phyloP scores from a whole-genome alignment of 2,113 vertebrate species.

The Lophura nycthemera region DNA sequence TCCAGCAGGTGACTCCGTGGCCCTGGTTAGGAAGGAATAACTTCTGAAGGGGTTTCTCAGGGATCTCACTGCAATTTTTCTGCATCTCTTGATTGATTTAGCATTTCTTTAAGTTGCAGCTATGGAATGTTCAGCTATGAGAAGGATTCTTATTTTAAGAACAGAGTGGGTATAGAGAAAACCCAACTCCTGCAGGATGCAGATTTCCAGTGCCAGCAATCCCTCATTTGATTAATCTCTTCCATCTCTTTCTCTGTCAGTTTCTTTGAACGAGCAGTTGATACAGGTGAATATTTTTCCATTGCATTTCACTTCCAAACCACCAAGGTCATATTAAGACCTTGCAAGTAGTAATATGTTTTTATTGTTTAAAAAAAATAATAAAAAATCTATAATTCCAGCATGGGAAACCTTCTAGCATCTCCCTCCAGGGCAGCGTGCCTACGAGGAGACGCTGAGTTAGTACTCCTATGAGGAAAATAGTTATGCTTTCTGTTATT shows the following conservation, averaged over 20 bases:
- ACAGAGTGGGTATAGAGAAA: not conserved
- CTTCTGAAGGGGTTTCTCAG: not conserved
- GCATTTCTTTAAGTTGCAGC: not conserved
- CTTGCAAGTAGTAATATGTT: not conserved
- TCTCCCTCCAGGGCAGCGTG: not conserved
- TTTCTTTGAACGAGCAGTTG: not conserved
- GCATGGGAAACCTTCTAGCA: not conserved
- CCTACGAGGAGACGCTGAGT: not conserved
- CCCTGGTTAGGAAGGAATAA: not conserved
- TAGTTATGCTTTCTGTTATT: conserved; percentile 10
- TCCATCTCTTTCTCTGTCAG: not conserved
- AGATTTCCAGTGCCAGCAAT: not conserved
- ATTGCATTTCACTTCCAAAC: not conserved
- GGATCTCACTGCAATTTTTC: not conserved
- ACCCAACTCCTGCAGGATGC: not conserved
- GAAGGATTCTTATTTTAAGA: not conserved
- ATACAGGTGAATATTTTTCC: accelerated
- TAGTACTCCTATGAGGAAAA: not conserved
- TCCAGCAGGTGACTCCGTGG: not conserved
- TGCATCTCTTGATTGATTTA: not conserved
- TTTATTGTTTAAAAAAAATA: not conserved
- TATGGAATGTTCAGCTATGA: not conserved
- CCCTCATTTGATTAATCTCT: not conserved
- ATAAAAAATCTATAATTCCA: not conserved
- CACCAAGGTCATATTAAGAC: not conserved